Conservation (phyloP, 2,797 vertebrate species). For the Peromyscus melanophrys region DNA sequence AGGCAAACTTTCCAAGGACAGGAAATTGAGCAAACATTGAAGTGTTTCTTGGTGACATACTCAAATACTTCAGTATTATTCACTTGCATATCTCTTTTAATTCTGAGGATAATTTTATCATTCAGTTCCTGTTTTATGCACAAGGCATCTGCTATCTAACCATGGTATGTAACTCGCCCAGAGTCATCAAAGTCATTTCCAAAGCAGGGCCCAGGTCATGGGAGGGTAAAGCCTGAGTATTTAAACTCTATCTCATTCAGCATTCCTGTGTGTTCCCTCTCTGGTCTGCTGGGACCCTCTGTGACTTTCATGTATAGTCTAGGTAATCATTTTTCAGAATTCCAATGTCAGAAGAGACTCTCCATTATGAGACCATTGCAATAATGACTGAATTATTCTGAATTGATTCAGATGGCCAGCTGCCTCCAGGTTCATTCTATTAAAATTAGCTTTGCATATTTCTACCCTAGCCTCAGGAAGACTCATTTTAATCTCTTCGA, state of each 20-base stretch:
- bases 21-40: not conserved
- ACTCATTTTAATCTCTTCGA: slow-evolving; percentile 72
- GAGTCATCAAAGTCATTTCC: not conserved
- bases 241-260: not conserved
- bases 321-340: slow-evolving; percentile 75
- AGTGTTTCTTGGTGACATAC: not conserved
- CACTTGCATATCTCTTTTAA: slow-evolving; percentile 35
- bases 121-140: not conserved
- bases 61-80: not conserved
- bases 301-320: not conserved
- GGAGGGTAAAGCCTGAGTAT: not conserved
- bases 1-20: slow-evolving; percentile 29
- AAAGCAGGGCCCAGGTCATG: not conserved
- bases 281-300: not conserved
- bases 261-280: not conserved
- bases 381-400: slow-evolving; percentile 74
- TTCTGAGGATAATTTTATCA: slow-evolving; percentile 29
- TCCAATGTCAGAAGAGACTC: slow-evolving; percentile 72
- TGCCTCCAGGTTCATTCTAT: slow-evolving; percentile 76
- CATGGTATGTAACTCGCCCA: not conserved
- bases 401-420: slow-evolving; percentile 73
- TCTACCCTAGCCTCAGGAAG: slow-evolving; percentile 52
- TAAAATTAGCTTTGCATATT: slow-evolving; percentile 78
- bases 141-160: not conserved
- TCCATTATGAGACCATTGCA: slow-evolving; percentile 61